Evolutionary conservation across 1,140 invertebrate species (phyloP), one percentile per base, ranked within the genome.

Genomic region (Amyelois transitella): DNA sequence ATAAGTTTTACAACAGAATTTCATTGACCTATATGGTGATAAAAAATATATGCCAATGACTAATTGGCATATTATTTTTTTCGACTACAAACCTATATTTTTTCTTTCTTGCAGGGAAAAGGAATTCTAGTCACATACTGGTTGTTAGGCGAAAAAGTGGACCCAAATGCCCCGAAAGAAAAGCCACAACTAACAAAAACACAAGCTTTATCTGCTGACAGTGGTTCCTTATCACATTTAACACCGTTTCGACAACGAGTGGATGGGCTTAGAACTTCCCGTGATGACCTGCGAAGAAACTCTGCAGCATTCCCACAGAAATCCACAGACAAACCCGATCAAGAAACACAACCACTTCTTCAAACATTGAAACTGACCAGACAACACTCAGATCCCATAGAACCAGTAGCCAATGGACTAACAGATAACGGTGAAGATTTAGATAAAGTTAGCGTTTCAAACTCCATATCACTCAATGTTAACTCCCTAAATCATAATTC

Each of bases 121-220:
- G 96, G 96, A 32, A 92, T 91, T 77, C 93, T 96, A 91, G 93
- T 93, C 49, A 98, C 97, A 5, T 98, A 96, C 81, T 98, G 97
- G 97, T 88, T 98, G 19, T 91, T 92, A 43, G 96, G 96, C 7
- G 94, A 95, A 74, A 81, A 82, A 28, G 53, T 76, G 12, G 78
- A 86, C 49, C 72, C 80, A 24, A 87, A 76, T 38, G 66, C 73
- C 17, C 72, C 76, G 1, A 81, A 76, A 64, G 77, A 80, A 50
- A 85, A 76, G 58, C 67, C 63, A 8, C 62, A 67, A 8, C 44
- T 82, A 54, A 44, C 70, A 1, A 85, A 79, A 66, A 55, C 76
- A 6, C 77, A 86, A 56, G 62, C 66, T 6, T 75, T 73, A 52
- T 79, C 77, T 0, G 71, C 56, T 7, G 78, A 86, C 12, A 81